Percentiles rank a stretch among this genome's conserved stretches.
These are phyloP conservation scores for Invenusta paracnida DNA, from an alignment of 2,888 invertebrate species.

Conservation along the genomic window DNA sequence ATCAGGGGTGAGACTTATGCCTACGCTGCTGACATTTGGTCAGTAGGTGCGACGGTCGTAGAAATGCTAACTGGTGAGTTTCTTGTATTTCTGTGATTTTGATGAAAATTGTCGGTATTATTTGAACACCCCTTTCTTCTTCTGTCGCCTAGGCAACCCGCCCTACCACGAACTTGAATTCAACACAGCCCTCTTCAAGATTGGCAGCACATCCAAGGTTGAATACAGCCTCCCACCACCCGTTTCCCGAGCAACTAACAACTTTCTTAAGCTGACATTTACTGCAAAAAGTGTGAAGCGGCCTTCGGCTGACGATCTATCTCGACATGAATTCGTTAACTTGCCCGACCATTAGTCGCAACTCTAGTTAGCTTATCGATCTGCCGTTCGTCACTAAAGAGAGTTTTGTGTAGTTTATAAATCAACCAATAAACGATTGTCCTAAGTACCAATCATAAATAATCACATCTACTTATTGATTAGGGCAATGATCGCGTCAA, in stretches of 20 bases:
- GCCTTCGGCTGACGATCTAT: background rate
- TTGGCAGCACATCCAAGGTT: background rate
- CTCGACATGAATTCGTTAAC: background rate
- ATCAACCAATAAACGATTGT: too few relatives aligned
- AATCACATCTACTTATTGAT: too few relatives aligned
- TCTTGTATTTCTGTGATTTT: too few relatives aligned
- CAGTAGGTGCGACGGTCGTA: conserved; percentile 59
- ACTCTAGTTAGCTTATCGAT: too few relatives aligned
- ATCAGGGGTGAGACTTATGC: conserved; percentile 59
- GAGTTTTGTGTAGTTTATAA: too few relatives aligned
- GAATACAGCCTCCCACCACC: background rate
- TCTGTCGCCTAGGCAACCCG: background rate
- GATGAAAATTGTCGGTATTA: too few relatives aligned
- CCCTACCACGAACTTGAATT: background rate
- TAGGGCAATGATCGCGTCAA: too few relatives aligned
- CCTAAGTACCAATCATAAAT: too few relatives aligned
- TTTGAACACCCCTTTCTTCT: too few relatives aligned
- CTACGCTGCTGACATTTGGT: conserved; percentile 59
- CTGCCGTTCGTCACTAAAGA: too few relatives aligned
- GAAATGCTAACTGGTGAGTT: conserved; percentile 57
- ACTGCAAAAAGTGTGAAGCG: background rate
- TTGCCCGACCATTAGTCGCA: too few relatives aligned
- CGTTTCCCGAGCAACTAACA: background rate
- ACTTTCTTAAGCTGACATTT: background rate
- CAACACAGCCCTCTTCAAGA: background rate